phyloP scores from a whole-genome alignment of 2,113 vertebrate genomes.

The Bungarus multicinctus region DNA sequence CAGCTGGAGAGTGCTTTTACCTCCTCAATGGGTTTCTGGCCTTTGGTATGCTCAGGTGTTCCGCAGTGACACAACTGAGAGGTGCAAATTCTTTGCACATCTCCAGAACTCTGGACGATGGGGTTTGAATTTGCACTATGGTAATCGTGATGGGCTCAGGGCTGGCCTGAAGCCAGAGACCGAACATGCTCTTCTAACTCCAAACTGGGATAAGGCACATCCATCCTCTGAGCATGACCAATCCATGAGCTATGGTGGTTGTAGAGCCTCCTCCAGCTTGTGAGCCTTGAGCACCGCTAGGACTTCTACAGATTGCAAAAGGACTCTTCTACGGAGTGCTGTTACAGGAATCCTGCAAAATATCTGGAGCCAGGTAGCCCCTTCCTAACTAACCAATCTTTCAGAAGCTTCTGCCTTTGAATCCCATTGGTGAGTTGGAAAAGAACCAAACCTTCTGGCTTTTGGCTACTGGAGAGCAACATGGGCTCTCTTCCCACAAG shows the following conservation, averaged over 20 bases:
- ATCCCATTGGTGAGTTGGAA: neutral
- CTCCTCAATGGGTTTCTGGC: neutral
- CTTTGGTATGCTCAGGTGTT: neutral
- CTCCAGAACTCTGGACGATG: neutral
- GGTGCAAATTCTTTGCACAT: no score
- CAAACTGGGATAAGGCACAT: neutral
- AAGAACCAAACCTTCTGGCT: neutral
- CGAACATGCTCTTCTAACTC: neutral
- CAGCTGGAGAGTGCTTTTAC: neutral
- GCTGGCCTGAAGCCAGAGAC: neutral
- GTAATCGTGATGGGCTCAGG: neutral
- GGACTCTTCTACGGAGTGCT: neutral
- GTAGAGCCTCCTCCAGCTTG: neutral
- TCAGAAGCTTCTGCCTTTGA: neutral
- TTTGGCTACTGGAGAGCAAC: neutral
- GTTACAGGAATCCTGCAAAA: neutral
- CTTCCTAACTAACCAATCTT: neutral
- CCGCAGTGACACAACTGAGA: no score
- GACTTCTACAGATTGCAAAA: neutral
- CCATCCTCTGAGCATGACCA: neutral
- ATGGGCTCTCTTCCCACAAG: neutral
- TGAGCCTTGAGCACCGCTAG: neutral
- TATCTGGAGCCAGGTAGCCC: neutral
- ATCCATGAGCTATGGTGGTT: neutral
- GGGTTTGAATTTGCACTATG: neutral